Conservation (phyloP, 2,113 vertebrate genomes). For the Ascaphus truei region DNA sequence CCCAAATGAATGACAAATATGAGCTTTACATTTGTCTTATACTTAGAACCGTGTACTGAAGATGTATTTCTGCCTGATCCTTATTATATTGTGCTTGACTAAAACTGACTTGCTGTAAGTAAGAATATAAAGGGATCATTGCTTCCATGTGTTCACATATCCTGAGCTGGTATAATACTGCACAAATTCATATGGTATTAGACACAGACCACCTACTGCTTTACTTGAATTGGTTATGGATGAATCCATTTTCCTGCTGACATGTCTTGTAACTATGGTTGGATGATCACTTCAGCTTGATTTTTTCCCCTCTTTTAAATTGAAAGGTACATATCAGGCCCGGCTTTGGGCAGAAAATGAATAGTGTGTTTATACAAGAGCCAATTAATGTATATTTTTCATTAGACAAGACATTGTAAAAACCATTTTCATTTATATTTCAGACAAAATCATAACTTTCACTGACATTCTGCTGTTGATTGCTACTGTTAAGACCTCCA, state of each 20-base stretch:
- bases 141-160: constrained; percentile 20
- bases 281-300: constrained; percentile 27
- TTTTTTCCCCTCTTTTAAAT: not conserved
- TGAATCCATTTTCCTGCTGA: constrained; percentile 37
- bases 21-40: constrained; percentile 12
- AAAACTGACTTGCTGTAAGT: not conserved
- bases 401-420: not conserved
- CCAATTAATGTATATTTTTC: not conserved
- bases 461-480: not conserved
- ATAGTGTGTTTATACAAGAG: not conserved
- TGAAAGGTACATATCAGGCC: constrained; percentile 32
- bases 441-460: not conserved
- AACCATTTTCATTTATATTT: not conserved
- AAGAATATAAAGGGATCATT: constrained; percentile 8
- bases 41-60: constrained; percentile 22
- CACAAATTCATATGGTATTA: constrained; percentile 18
- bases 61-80: constrained; percentile 13
- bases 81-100: not conserved
- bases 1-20: not conserved
- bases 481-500: not conserved
- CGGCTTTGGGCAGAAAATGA: too few relatives aligned
- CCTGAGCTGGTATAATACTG: not conserved
- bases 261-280: constrained; percentile 18
- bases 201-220: not conserved
- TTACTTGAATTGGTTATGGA: constrained; percentile 3